Evolutionary conservation across 2,797 vertebrate species (phyloP).

Genomic region (Muscicapa striata): DNA sequence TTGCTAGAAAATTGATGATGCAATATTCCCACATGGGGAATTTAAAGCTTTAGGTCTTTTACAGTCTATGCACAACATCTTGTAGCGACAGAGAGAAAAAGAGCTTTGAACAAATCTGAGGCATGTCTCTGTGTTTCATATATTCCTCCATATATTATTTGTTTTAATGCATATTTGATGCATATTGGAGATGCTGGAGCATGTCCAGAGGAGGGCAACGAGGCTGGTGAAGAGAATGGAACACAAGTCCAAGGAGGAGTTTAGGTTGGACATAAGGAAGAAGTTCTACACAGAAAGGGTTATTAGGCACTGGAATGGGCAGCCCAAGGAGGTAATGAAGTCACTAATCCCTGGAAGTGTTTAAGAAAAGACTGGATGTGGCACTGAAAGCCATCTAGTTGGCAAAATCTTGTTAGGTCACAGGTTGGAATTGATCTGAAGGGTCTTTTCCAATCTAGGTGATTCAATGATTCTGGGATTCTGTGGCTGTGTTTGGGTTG

Average conservation of each 20-base stretch:
- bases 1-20: neutral
- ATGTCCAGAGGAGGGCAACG: neutral
- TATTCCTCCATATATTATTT: neutral
- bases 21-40: neutral
- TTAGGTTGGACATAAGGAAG: neutral
- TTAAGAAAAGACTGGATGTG: neutral
- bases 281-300: too few relatives aligned
- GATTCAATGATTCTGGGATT: neutral
- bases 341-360: too few relatives aligned
- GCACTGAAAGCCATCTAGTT: neutral
- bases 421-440: too few relatives aligned
- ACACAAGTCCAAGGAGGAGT: neutral
- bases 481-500: too few relatives aligned
- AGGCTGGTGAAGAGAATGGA: neutral
- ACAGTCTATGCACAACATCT: neutral
- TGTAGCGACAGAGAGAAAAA: neutral
- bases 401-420: neutral
- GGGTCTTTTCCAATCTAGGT: neutral
- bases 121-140: neutral
- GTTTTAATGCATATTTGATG: neutral
- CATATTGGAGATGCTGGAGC: rapidly evolving
- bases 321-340: neutral
- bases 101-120: neutral
- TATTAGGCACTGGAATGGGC: neutral
- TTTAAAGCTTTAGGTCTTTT: neutral